These are phyloP conservation scores for Cydia fagiglandana DNA, from an alignment of 1,140 invertebrate genomes.

Conservation along the genomic window DNA sequence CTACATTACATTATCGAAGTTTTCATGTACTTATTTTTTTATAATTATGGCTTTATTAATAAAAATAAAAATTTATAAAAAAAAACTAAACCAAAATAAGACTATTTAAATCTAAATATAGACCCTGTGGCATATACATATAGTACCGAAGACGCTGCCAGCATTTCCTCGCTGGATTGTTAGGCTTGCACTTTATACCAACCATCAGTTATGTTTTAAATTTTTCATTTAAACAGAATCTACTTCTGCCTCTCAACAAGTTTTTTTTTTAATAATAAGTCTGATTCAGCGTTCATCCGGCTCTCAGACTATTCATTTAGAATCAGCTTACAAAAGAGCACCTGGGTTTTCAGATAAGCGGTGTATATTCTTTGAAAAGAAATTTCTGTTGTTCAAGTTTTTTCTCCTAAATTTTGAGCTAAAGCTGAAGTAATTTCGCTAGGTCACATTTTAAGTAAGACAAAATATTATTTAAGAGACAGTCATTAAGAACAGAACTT, in stretches of 20 bases:
- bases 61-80: too few relatives aligned
- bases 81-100: too few relatives aligned
- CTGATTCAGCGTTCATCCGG: neutral
- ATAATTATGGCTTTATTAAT: too few relatives aligned
- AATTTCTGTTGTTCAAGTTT: neutral
- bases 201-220: too few relatives aligned
- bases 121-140: too few relatives aligned
- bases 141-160: too few relatives aligned
- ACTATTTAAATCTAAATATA: too few relatives aligned
- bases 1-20: too few relatives aligned
- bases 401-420: neutral
- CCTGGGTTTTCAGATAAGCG: neutral
- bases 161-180: too few relatives aligned
- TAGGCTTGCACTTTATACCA: too few relatives aligned
- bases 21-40: too few relatives aligned
- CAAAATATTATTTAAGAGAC: neutral
- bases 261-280: neutral
- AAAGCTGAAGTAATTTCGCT: neutral
- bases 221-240: too few relatives aligned
- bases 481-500: neutral
- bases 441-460: neutral
- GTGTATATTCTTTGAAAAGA: neutral
- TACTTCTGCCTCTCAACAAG: neutral
- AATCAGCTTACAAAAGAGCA: constrained; percentile 14
- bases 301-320: neutral